A percentile compares a stretch with the other conserved stretches of the same genome.
These are phyloP conservation scores for Tiliacea aurago DNA, from an alignment of 2,888 invertebrate genomes.

Conservation along the genomic window DNA sequence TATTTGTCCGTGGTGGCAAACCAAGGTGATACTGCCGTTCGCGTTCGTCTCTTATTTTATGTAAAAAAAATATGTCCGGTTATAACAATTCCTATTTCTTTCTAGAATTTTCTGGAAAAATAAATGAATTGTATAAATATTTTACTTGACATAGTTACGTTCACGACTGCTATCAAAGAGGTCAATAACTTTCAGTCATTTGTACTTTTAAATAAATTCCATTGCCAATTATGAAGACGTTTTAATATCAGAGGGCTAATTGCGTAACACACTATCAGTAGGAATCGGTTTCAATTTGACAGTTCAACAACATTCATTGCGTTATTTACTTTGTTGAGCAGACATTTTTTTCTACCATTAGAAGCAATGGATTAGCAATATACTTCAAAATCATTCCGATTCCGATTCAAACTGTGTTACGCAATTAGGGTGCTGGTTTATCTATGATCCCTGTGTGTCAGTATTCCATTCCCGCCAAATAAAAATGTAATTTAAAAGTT, in stretches of 20 bases:
- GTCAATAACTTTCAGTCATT: constrained; percentile 2
- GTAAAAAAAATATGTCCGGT: constrained; percentile 4
- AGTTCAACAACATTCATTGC: too few relatives aligned
- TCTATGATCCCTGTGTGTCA: not conserved
- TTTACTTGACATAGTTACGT: not conserved
- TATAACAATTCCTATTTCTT: not conserved
- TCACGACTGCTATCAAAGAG: constrained; percentile 1
- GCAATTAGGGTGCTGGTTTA: too few relatives aligned
- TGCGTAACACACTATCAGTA: too few relatives aligned
- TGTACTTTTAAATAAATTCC: not conserved
- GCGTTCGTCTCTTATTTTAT: constrained; percentile 12
- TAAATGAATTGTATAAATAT: not conserved
- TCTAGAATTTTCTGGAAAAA: constrained; percentile 12
- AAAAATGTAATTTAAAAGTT: not conserved
- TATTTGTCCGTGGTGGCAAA: constrained; percentile 39
- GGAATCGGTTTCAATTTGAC: too few relatives aligned
- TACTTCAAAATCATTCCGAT: too few relatives aligned
- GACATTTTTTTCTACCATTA: too few relatives aligned
- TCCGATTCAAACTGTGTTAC: too few relatives aligned
- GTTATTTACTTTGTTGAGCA: too few relatives aligned
- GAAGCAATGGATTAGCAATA: too few relatives aligned
- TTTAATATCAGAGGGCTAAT: too few relatives aligned
- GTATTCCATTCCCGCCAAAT: not conserved
- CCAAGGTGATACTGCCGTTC: constrained; percentile 39
- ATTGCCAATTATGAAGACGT: not conserved